phyloP scores from a whole-genome alignment of 2,113 vertebrate genomes.

The Caloenas nicobarica region DNA sequence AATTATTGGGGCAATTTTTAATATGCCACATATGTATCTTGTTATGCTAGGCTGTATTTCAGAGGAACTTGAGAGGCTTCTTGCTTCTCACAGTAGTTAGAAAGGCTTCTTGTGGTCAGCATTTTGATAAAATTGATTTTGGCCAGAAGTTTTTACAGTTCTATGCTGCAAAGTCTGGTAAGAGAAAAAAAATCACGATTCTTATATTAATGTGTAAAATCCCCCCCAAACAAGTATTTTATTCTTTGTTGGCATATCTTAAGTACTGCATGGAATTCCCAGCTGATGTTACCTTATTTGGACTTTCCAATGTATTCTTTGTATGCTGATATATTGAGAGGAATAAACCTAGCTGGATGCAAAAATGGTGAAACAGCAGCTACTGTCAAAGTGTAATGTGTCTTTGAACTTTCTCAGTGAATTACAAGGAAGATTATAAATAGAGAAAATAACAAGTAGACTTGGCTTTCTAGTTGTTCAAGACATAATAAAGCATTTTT shows the following conservation, averaged over 20 bases:
- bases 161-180: neutral
- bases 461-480: neutral
- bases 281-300: neutral
- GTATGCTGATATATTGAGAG: neutral
- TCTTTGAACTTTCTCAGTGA: neutral
- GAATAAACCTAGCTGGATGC: neutral
- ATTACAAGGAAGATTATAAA: neutral
- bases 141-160: neutral
- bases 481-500: neutral
- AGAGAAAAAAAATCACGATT: neutral
- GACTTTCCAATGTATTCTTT: neutral
- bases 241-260: neutral
- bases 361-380: neutral
- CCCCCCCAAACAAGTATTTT: neutral
- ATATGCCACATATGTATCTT: neutral
- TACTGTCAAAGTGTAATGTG: neutral
- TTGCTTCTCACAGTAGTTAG: neutral
- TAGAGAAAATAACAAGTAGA: neutral
- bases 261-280: neutral
- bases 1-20: neutral
- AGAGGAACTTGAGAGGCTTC: neutral
- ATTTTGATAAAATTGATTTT: neutral
- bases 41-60: neutral
- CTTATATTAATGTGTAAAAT: neutral
- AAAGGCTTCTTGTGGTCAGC: neutral